phyloP scores from a whole-genome alignment of 1,140 invertebrate species.

The Stegodyphus mimosarum region DNA sequence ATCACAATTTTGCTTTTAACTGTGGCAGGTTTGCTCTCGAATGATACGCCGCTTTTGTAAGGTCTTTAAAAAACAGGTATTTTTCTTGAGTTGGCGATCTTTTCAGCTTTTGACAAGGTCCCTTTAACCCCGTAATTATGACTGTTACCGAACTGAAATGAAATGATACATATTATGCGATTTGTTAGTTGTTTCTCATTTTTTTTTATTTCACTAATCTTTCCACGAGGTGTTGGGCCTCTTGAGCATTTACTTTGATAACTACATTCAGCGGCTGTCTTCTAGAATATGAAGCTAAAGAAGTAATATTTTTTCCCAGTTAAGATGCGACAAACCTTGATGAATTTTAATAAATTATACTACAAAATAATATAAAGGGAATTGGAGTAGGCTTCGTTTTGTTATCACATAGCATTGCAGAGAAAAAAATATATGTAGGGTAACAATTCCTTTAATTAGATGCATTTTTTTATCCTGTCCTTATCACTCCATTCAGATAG shows the following conservation, averaged over 20 bases:
- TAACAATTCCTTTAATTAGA: too few species aligned
- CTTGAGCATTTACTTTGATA: background rate
- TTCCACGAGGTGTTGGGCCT: background rate
- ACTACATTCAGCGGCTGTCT: background rate
- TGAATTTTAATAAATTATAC: too few species aligned
- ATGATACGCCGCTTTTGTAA: slow-evolving; percentile 41
- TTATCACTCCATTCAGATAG: too few species aligned
- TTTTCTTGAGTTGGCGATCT: slow-evolving; percentile 50
- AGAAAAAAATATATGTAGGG: too few species aligned
- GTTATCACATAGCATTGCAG: too few species aligned
- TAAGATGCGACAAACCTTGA: too few species aligned
- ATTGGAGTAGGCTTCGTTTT: too few species aligned
- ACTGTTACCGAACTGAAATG: slow-evolving; percentile 53
- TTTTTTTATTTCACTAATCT: background rate
- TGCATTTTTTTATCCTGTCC: too few species aligned
- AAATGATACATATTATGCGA: slow-evolving; percentile 57
- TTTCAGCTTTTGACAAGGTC: slow-evolving; percentile 45
- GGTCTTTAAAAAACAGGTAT: slow-evolving; percentile 46
- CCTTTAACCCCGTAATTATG: slow-evolving; percentile 59
- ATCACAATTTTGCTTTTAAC: slow-evolving; percentile 60
- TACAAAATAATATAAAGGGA: too few species aligned
- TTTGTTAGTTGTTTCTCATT: background rate
- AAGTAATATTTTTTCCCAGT: too few species aligned
- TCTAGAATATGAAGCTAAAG: too few species aligned
- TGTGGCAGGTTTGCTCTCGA: slow-evolving; percentile 53